A percentile compares a stretch with the other conserved stretches of the same genome.
These are phyloP conservation scores for Teleogryllus occipitalis DNA, from an alignment of 1,140 invertebrate species.

Conservation along the genomic window DNA sequence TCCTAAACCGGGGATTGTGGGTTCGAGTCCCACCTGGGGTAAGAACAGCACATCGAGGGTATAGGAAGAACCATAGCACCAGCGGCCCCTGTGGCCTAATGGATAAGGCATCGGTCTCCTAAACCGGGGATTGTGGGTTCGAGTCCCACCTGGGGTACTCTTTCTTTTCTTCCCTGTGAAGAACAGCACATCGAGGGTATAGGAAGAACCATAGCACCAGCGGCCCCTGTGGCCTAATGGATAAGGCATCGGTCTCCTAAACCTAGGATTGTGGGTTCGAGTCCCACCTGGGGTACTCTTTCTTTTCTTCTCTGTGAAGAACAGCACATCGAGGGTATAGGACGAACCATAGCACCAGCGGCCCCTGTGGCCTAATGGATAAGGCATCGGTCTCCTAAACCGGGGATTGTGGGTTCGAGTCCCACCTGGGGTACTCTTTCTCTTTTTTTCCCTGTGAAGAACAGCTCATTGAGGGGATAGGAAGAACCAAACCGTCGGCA, in stretches of 20 bases:
- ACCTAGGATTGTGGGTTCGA: slow-evolving; percentile 66
- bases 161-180: too few relatives aligned
- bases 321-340: too few relatives aligned
- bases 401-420: slow-evolving; percentile 66
- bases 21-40: slow-evolving; percentile 66
- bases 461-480: too few relatives aligned
- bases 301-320: too few relatives aligned
- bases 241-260: slow-evolving; percentile 68
- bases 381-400: slow-evolving; percentile 67
- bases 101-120: slow-evolving; percentile 67
- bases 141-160: slow-evolving; percentile 66
- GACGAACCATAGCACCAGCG: too few relatives aligned
- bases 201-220: too few relatives aligned
- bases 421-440: slow-evolving; percentile 65
- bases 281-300: slow-evolving; percentile 66
- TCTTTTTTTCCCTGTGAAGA: too few relatives aligned
- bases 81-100: slow-evolving; percentile 61
- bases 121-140: slow-evolving; percentile 66
- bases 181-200: too few relatives aligned
- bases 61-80: too few relatives aligned
- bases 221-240: slow-evolving; percentile 62
- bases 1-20: slow-evolving; percentile 66
- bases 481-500: too few relatives aligned
- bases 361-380: slow-evolving; percentile 66
- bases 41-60: too few relatives aligned